These are phyloP conservation scores for Pectinophora gossypiella DNA, from an alignment of 1,140 invertebrate species.

Conservation along the genomic window DNA sequence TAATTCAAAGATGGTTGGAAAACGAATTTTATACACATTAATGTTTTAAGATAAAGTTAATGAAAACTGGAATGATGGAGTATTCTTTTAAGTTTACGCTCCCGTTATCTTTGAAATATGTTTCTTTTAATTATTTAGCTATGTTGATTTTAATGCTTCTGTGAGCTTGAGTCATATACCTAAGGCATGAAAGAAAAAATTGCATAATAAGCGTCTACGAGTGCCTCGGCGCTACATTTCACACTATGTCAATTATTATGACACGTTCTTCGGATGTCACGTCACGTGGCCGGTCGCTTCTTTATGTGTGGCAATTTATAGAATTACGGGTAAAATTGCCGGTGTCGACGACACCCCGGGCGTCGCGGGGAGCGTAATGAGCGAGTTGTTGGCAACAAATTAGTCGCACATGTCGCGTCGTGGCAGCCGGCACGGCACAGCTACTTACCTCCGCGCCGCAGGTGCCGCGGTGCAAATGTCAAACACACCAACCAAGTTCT, in stretches of 20 bases:
- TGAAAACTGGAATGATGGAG: background rate
- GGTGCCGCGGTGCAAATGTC: conserved; percentile 57
- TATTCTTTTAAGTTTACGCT: too few relatives aligned
- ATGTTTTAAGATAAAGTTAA: background rate
- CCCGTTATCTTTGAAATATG: background rate
- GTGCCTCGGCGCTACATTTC: background rate
- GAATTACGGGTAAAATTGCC: conserved; percentile 62
- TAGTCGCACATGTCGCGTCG: conserved; percentile 64
- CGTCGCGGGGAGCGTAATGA: conserved; percentile 49
- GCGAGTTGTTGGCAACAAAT: conserved; percentile 61
- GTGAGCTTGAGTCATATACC: too few relatives aligned
- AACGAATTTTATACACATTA: background rate
- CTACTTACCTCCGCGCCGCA: conserved; percentile 42
- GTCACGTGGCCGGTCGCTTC: conserved; percentile 23
- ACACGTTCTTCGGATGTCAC: conserved; percentile 11
- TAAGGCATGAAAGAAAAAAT: too few relatives aligned
- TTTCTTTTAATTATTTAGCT: too few relatives aligned
- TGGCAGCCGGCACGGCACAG: conserved; percentile 54
- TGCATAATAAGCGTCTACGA: too few relatives aligned
- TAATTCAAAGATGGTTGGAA: conserved; percentile 9
- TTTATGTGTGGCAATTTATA: conserved; percentile 62
- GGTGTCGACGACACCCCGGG: conserved; percentile 60
- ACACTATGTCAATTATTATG: conserved; percentile 7
- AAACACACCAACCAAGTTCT: conserved; percentile 25
- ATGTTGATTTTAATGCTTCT: too few relatives aligned